Percentiles rank a stretch among this genome's conserved stretches.
phyloP scores from a whole-genome alignment of 2,797 vertebrate species.

The Myotis pilosus region DNA sequence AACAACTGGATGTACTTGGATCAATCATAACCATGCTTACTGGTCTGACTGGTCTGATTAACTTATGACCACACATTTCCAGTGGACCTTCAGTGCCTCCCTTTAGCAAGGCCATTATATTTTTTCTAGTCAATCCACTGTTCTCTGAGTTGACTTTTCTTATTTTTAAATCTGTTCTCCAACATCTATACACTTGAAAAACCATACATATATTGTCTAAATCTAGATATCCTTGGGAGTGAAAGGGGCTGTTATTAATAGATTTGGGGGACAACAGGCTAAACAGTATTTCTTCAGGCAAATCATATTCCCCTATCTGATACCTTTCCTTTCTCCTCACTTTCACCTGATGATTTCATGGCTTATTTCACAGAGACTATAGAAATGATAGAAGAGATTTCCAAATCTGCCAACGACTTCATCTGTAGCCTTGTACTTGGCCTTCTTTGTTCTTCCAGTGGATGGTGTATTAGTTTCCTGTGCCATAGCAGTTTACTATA shows the following conservation, averaged over 20 bases:
- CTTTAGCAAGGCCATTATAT: not conserved
- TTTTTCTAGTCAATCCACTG: not conserved
- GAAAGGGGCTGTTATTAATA: not conserved
- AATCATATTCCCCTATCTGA: not conserved
- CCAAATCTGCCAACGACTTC: not conserved
- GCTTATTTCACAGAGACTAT: not conserved
- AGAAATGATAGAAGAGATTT: not conserved
- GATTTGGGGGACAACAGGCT: not conserved
- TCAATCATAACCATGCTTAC: not conserved
- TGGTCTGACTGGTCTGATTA: not conserved
- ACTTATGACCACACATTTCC: not conserved
- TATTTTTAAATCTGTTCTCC: not conserved
- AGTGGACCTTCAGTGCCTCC: not conserved
- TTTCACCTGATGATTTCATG: not conserved
- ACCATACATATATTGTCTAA: not conserved
- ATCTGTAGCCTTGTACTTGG: not conserved
- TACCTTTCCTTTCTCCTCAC: not conserved
- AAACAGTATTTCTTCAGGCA: slow-evolving; percentile 12
- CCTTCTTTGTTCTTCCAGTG: not conserved
- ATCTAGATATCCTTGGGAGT: not conserved
- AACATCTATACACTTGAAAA: not conserved
- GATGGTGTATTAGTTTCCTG: not conserved
- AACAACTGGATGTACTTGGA: not conserved
- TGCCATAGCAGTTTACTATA: not conserved
- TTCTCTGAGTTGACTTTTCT: not conserved